Conservation (phyloP, 2,113 vertebrate species). For the Python bivittatus region DNA sequence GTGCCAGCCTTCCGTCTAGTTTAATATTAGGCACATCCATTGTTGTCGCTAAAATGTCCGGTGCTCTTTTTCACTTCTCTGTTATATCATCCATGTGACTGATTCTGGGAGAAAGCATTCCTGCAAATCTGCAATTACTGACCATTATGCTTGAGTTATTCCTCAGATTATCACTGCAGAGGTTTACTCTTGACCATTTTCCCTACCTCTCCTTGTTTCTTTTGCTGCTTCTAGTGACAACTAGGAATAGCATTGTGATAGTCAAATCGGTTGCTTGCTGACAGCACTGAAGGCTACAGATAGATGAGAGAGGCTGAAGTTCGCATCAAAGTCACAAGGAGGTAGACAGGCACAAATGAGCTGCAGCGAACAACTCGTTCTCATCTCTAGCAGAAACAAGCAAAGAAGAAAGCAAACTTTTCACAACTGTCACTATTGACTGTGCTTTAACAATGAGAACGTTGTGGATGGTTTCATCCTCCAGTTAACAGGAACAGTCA, state of each 20-base stretch:
- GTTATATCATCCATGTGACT: background rate
- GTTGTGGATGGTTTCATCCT: background rate
- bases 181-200: background rate
- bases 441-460: background rate
- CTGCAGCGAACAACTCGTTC: background rate
- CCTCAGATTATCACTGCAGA: background rate
- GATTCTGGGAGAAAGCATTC: no score
- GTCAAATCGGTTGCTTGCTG: background rate
- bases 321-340: background rate
- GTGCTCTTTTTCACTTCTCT: background rate
- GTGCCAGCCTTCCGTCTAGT: background rate
- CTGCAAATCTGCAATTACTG: background rate
- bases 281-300: background rate
- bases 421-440: background rate
- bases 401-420: background rate
- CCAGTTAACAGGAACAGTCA: constrained; percentile 6
- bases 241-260: background rate
- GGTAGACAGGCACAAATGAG: background rate
- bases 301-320: background rate
- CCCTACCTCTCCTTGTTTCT: background rate
- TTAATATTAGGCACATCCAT: background rate
- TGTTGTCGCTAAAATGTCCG: background rate
- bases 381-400: background rate
- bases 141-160: background rate
- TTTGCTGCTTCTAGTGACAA: background rate